Evolutionary conservation across 2,113 vertebrate genomes (phyloP).

Genomic region (Ceratotherium simum): DNA sequence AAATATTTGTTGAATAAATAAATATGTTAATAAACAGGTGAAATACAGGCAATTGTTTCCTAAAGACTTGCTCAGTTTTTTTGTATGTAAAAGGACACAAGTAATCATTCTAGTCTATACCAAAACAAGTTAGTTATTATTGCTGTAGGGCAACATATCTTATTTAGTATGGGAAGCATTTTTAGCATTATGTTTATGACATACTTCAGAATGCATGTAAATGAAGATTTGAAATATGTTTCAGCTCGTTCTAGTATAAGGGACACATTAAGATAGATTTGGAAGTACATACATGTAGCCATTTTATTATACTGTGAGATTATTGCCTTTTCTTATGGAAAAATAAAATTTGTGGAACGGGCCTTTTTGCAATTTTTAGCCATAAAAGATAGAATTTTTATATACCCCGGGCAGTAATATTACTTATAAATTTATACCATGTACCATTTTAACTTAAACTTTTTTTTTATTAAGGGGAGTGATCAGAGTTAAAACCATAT

Average conservation of each 20-base stretch:
- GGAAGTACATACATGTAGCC: conserved; percentile 69
- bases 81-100: neutral
- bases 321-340: conserved; percentile 79
- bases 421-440: conserved; percentile 85
- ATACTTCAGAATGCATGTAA: conserved; percentile 75
- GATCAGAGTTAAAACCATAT: conserved; percentile 83
- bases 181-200: conserved; percentile 73
- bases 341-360: conserved; percentile 84
- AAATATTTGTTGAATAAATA: neutral
- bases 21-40: neutral
- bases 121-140: conserved; percentile 16
- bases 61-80: neutral
- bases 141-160: neutral
- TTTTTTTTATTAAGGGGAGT: conserved; percentile 59
- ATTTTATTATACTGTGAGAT: conserved; percentile 87
- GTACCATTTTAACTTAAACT: conserved; percentile 72
- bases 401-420: conserved; percentile 80
- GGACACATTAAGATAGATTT: conserved; percentile 70
- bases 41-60: neutral
- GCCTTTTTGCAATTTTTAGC: conserved; percentile 78
- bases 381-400: conserved; percentile 80
- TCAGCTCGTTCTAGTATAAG: conserved; percentile 76
- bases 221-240: conserved; percentile 81
- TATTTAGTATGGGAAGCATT: conserved; percentile 62
- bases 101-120: neutral